Conservation (phyloP, 2,797 vertebrate genomes). For the Nannoperca australis region DNA sequence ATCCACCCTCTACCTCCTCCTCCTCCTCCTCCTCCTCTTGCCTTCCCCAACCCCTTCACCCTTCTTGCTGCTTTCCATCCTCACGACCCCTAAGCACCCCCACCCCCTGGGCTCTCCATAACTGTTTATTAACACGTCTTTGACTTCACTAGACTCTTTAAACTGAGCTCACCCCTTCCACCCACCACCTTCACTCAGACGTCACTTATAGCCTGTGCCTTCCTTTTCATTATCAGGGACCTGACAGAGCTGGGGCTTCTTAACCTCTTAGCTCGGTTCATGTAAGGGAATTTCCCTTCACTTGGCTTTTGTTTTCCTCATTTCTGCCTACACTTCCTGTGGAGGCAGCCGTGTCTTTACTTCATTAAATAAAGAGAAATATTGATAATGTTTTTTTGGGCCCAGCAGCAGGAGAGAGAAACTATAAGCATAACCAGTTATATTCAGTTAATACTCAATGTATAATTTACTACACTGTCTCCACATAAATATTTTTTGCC, state of each 20-base stretch:
- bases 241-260: slow-evolving; percentile 59
- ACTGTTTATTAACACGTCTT: slow-evolving; percentile 86
- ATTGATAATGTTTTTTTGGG: neutral
- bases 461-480: neutral
- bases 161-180: slow-evolving; percentile 67
- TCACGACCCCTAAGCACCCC: slow-evolving; percentile 47
- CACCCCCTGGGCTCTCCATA: slow-evolving; percentile 70
- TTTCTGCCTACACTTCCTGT: slow-evolving; percentile 17
- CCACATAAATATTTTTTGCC: neutral
- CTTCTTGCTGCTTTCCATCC: slow-evolving; percentile 61
- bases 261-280: slow-evolving; percentile 63
- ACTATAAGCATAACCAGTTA: neutral
- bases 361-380: neutral
- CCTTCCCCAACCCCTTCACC: slow-evolving; percentile 52
- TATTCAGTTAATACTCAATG: neutral
- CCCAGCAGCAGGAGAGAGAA: slow-evolving; percentile 7
- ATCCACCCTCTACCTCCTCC: neutral
- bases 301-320: slow-evolving; percentile 30
- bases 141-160: slow-evolving; percentile 79
- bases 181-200: slow-evolving; percentile 74
- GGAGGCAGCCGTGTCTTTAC: slow-evolving; percentile 1
- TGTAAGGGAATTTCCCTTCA: slow-evolving; percentile 61
- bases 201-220: slow-evolving; percentile 58
- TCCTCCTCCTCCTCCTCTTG: neutral
- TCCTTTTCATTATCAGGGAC: slow-evolving; percentile 73